These are phyloP conservation scores for Crossaster papposus DNA, from an alignment of 53 echinoderm and acorn worm species.

Conservation along the genomic window DNA sequence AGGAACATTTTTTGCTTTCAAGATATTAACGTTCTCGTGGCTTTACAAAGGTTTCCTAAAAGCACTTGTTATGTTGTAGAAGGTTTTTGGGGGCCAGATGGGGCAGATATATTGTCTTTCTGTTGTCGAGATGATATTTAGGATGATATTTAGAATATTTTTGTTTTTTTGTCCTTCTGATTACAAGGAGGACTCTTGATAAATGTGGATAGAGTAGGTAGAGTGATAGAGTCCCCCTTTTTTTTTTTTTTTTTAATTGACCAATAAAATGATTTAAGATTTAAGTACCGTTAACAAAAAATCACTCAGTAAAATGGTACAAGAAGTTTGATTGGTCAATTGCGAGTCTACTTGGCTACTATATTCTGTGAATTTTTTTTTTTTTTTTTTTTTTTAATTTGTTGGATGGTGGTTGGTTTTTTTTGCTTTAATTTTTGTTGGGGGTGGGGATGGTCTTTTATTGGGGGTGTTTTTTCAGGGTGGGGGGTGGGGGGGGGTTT, in stretches of 20 bases:
- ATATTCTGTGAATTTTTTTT: not conserved
- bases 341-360: not conserved
- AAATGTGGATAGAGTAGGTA: too few relatives aligned
- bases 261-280: not conserved
- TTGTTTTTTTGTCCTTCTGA: too few relatives aligned
- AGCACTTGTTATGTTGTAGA: too few relatives aligned
- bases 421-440: not conserved
- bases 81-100: too few relatives aligned
- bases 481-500: not conserved
- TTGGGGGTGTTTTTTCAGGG: not conserved
- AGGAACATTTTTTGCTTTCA: too few relatives aligned
- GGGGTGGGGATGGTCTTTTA: not conserved
- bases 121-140: too few relatives aligned
- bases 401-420: too few relatives aligned
- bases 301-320: not conserved
- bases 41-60: too few relatives aligned
- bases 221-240: not conserved
- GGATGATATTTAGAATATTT: not conserved
- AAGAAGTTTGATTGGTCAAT: conserved; percentile 13
- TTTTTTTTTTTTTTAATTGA: not conserved
- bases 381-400: not conserved
- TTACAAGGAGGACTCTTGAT: too few relatives aligned
- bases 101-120: too few relatives aligned
- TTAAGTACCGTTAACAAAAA: not conserved
- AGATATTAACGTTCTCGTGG: too few relatives aligned